Base-by-base conservation (phyloP, 2,797 vertebrate genomes). In the Eulemur coronatus region DNA sequence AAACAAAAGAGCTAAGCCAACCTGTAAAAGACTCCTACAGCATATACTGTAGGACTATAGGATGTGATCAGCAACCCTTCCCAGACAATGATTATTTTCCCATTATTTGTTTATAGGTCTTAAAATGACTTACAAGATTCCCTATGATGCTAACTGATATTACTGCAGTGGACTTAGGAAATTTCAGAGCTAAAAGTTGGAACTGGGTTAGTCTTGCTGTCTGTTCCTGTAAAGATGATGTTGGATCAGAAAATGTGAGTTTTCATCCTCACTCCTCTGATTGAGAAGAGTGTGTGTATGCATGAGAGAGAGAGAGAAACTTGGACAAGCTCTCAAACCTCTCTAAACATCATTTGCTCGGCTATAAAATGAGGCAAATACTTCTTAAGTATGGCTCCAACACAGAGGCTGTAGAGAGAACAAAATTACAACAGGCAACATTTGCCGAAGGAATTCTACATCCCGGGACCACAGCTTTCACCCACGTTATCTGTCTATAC, bases 151-250 rank as follows among this genome's bases (percentile, higher is more conserved):
- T 65, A 30, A 72, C 10, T 0, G 1, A 33, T 3, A 10, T 4
- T 0, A 0, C n/a, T 81, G 4, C 12, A 24, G 24, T 26, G 55
- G 33, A 57, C 26, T 38, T 26, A 20, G 5, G 28, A 6, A 13
- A 63, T 43, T 28, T 61, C 73, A 28, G 11, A 35, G 26, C 48
- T 48, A 33, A 7, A 67, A 57, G 26, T 2, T 38, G 17, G 28
- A 63, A 38, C 7, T 8, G 24, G 17, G 26, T 30, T 69, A 43
- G 65, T 52, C 50, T 65, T 57, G 28, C 18, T 85, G 15, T 1
- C 0, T 33, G 70, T 70, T 70, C 38, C 43, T 43, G 17, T 33
- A 41, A 61, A 48, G 43, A 43, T 48, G 78, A 55, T 7, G 24
- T 69, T 75, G n/a, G 50, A 69, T 88, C 24, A 43, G 63, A 78